phyloP scores from a whole-genome alignment of 2,113 vertebrate genomes.

The Sceloporus tristichus region DNA sequence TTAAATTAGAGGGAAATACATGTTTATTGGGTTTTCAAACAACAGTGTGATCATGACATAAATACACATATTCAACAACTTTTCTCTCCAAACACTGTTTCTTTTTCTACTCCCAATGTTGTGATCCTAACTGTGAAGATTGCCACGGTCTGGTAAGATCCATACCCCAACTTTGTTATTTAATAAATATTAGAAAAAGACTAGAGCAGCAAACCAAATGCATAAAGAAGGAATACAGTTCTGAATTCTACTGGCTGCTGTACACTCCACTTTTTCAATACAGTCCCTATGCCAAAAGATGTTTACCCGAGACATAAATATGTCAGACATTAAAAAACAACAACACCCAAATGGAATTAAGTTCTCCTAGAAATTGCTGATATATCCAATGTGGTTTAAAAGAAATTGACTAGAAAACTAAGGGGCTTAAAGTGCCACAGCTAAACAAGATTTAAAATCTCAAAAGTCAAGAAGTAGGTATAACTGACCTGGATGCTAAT shows the following conservation, averaged over 20 bases:
- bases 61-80: neutral
- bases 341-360: neutral
- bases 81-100: slow-evolving; percentile 16
- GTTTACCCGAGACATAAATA: neutral
- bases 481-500: slow-evolving; percentile 32
- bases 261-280: slow-evolving; percentile 24
- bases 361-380: neutral
- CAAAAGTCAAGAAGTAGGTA: slow-evolving; percentile 14
- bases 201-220: neutral
- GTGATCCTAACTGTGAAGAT: neutral
- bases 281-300: slow-evolving; percentile 24
- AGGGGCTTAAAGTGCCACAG: slow-evolving; percentile 15
- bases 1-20: slow-evolving; percentile 5
- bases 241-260: neutral
- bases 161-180: neutral
- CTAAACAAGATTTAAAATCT: neutral
- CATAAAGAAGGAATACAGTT: neutral
- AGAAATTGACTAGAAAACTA: neutral
- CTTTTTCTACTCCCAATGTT: neutral
- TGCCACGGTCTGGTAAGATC: neutral
- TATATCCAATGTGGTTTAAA: neutral
- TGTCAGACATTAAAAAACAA: neutral
- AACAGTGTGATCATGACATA: neutral
- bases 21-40: slow-evolving; percentile 36
- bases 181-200: neutral